Base-by-base conservation (phyloP, 2,888 invertebrate genomes). In the Odiellus spinosus region DNA sequence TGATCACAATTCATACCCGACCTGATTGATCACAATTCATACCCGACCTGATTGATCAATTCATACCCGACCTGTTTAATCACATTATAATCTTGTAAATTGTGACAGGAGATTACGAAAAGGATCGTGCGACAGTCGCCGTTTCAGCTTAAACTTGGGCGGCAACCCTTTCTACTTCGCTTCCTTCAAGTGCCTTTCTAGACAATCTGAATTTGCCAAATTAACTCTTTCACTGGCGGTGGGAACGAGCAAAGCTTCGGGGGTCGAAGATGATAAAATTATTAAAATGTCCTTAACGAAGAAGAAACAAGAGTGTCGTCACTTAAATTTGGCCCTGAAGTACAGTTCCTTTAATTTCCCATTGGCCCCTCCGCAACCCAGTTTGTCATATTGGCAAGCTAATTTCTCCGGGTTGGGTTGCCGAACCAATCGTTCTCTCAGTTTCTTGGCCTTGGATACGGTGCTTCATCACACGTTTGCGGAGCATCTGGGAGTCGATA, bases 371-470 rank as follows among this genome's bases (percentile, higher is more conserved):
- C 14, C 38, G 18, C 32, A 43, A 33, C 14, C 36, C 5, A 18
- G 18, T n/a, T 20, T 34, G 15, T 48, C 21, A 35, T 39, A 44
- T 8, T 53, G 53, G 53, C 41, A 49, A 19, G 42, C 38, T 32
- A 53, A 55, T 43, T 55, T 61, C 33, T 54, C 58, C 6, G 68
- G 69, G 12, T 56, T 66, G 5, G 62, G 63, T 1, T 71, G 71
- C 56, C 52, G 56, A 36, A 69, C 69, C 3, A 81, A 82, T 61
- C 66, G 65, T 55, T 75, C 76, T 12, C 60, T 81, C 44, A 67
- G 70, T 11, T 71, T 81, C 52, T 65, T 83, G 33, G 80, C 80
- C 1, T 72, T 87, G 56, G 85, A 87, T 61, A 80, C 80, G 55
- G 64, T 77, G 2, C 67, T 73, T 45, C 80, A 80, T 60, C 75